Evolutionary conservation across 2,113 vertebrate species (phyloP).

Genomic region (Lepisosteus oculatus): DNA sequence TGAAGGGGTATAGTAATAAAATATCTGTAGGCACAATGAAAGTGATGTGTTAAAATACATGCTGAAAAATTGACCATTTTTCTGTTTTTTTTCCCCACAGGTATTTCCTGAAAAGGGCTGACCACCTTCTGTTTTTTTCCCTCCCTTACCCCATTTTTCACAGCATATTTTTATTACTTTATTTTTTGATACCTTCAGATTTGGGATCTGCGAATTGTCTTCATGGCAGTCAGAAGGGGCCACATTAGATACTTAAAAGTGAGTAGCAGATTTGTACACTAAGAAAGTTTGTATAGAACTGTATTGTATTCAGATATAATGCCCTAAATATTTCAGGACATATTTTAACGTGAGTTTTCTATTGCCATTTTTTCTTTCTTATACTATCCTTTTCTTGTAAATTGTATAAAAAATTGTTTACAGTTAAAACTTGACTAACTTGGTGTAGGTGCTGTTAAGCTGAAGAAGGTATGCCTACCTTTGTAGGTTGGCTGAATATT

Average conservation of each 20-base stretch:
- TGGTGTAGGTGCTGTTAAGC: too few relatives aligned
- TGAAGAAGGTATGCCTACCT: too few relatives aligned
- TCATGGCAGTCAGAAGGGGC: constrained; percentile 77
- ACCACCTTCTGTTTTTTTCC: constrained; percentile 9
- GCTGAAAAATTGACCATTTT: constrained; percentile 1
- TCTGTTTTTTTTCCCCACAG: constrained; percentile 26
- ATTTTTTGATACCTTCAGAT: constrained; percentile 50
- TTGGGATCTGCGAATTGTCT: constrained; percentile 69
- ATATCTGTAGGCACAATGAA: neutral
- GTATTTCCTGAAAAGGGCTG: constrained; percentile 28
- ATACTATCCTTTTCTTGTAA: too few relatives aligned
- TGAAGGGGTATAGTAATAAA: too few relatives aligned
- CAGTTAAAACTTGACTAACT: too few relatives aligned
- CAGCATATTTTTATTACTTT: constrained; percentile 42
- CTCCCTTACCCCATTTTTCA: constrained; percentile 18
- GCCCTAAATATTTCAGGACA: too few relatives aligned
- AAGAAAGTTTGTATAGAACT: neutral
- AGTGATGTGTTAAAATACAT: constrained; percentile 14
- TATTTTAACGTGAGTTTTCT: too few relatives aligned
- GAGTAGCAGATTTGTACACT: constrained; percentile 43
- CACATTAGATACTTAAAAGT: constrained; percentile 73
- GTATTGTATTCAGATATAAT: neutral
- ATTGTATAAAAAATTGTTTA: too few relatives aligned
- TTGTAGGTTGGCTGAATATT: too few relatives aligned
- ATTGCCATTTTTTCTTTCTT: too few relatives aligned